Percentiles rank a stretch among this genome's conserved stretches.
phyloP scores from a whole-genome alignment of 1,140 invertebrate genomes.

The Radopholus similis region DNA sequence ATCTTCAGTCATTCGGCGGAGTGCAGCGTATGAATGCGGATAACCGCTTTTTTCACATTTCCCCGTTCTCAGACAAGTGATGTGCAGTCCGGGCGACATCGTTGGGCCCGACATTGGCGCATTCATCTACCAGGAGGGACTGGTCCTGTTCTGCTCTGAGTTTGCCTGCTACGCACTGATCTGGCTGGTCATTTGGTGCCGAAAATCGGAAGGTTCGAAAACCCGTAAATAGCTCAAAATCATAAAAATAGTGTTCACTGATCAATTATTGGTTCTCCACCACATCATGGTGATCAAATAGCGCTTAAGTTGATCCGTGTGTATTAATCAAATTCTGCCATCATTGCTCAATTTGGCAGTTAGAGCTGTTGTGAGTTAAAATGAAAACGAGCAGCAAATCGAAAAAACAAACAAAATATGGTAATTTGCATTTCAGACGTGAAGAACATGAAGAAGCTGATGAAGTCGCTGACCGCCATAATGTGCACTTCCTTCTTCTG shows the following conservation, averaged over 20 bases:
- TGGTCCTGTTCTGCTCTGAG: neutral
- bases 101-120: neutral
- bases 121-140: constrained; percentile 7
- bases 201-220: constrained; percentile 5
- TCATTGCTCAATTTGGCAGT: too few relatives aligned
- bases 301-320: neutral
- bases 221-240: neutral
- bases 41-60: neutral
- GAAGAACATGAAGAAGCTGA: too few relatives aligned
- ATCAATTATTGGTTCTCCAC: neutral
- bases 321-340: neutral
- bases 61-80: neutral
- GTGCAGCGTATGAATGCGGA: neutral
- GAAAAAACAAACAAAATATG: neutral
- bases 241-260: neutral
- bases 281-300: neutral
- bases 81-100: constrained; percentile 3
- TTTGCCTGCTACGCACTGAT: constrained; percentile 8
- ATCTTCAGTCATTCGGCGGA: neutral
- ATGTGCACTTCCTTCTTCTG: constrained; percentile 2
- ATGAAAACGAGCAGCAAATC: too few relatives aligned
- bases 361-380: too few relatives aligned
- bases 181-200: constrained; percentile 4
- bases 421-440: too few relatives aligned
- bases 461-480: neutral